phyloP scores from a whole-genome alignment of 2,888 invertebrate species.

The Hypolimnas misippus region DNA sequence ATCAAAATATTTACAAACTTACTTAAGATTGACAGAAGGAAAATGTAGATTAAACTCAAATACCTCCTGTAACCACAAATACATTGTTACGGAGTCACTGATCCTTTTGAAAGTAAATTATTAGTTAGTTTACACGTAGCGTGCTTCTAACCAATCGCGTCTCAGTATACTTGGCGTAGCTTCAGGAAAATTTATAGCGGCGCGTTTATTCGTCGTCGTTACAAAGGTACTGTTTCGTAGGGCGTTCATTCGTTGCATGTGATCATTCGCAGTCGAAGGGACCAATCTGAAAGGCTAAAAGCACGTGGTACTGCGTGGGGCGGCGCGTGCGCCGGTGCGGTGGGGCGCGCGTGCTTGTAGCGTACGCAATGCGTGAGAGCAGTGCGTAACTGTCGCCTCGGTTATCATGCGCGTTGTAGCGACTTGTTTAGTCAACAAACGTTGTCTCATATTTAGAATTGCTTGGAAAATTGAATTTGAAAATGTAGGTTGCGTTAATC shows the following conservation, averaged over 20 bases:
- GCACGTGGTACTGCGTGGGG: slow-evolving; percentile 60
- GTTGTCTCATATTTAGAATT: not conserved
- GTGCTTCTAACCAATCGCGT: slow-evolving; percentile 57
- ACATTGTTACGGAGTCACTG: not conserved
- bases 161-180: slow-evolving; percentile 60
- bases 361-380: slow-evolving; percentile 72
- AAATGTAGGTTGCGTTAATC: not conserved
- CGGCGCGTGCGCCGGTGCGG: slow-evolving; percentile 59
- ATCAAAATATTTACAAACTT: no score
- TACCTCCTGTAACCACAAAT: not conserved
- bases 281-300: slow-evolving; percentile 69
- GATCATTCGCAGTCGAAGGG: slow-evolving; percentile 57
- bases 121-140: not conserved
- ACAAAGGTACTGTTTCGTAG: slow-evolving; percentile 46
- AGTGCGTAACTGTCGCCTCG: slow-evolving; percentile 70
- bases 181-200: slow-evolving; percentile 52
- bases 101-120: not conserved
- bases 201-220: slow-evolving; percentile 63
- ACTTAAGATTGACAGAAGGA: not conserved
- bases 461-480: not conserved
- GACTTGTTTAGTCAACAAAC: not conserved
- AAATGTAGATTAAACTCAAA: not conserved
- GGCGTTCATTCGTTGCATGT: slow-evolving; percentile 64
- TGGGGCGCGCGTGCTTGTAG: slow-evolving; percentile 57
- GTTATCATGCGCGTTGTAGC: slow-evolving; percentile 23